Percentiles rank a stretch among this genome's conserved stretches.
Evolutionary conservation across 1,140 invertebrate species (phyloP).

Genomic region (Drosophila virilis): DNA sequence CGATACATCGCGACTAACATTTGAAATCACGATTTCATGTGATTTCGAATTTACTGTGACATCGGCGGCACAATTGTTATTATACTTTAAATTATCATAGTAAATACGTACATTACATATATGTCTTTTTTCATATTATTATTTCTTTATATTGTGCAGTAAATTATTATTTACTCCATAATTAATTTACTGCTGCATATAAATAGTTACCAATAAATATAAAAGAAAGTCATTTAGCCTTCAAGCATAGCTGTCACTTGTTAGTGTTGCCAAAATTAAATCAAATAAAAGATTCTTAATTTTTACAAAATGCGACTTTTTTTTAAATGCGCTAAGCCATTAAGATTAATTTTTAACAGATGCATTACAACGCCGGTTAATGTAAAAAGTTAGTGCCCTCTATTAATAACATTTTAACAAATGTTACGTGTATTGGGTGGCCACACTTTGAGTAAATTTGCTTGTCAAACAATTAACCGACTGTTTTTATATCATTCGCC

Average conservation of each 20-base stretch:
- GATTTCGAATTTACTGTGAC: background rate
- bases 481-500: no score
- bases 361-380: background rate
- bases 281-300: no score
- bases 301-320: background rate
- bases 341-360: background rate
- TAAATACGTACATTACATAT: no score
- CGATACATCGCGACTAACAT: background rate
- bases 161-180: no score
- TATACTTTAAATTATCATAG: no score
- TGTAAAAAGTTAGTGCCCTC: conserved; percentile 1
- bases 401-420: conserved; percentile 4
- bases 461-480: background rate
- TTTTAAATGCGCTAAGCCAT: background rate
- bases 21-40: background rate
- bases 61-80: background rate
- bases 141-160: no score
- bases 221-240: no score
- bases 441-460: background rate
- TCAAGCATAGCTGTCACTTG: no score
- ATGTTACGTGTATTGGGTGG: background rate
- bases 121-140: no score
- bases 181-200: no score
- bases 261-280: no score
- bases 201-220: no score